Conservation (phyloP, 2,888 invertebrate species). For the Poecilobothrus nobilitatus region DNA sequence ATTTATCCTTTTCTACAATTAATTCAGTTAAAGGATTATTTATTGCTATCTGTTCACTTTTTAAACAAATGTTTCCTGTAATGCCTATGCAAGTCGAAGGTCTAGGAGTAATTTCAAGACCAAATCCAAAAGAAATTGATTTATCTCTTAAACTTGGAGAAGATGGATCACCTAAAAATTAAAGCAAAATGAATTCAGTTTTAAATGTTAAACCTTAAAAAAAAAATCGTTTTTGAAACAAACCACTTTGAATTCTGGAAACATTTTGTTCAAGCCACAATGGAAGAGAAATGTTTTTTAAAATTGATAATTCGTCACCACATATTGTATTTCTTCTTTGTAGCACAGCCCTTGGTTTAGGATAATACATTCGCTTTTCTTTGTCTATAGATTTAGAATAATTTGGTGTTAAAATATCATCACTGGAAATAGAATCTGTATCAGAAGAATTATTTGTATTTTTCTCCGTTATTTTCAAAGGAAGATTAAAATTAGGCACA, state of each 20-base stretch:
- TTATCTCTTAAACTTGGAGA: constrained; percentile 63
- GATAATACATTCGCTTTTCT: constrained; percentile 56
- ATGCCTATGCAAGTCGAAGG: constrained; percentile 59
- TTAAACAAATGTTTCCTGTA: constrained; percentile 32
- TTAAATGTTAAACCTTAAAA: no score
- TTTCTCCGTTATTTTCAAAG: constrained; percentile 46
- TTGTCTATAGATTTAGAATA: constrained; percentile 38
- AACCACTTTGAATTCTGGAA: constrained; percentile 29
- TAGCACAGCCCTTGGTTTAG: constrained; percentile 60
- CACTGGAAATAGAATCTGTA: constrained; percentile 50
- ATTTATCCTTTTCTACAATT: constrained; percentile 17
- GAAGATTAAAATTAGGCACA: constrained; percentile 42
- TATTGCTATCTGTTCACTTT: constrained; percentile 21
- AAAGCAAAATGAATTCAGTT: constrained; percentile 18
- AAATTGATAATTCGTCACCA: constrained; percentile 59
- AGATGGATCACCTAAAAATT: constrained; percentile 36
- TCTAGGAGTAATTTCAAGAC: constrained; percentile 58
- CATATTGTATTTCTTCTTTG: constrained; percentile 83
- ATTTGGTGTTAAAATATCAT: constrained; percentile 49
- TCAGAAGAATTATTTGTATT: constrained; percentile 31
- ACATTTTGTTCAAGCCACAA: constrained; percentile 67
- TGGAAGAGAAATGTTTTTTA: constrained; percentile 43
- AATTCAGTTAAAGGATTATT: constrained; percentile 24
- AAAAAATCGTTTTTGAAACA: not conserved
- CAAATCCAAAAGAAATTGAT: constrained; percentile 69